Conservation (phyloP, 2,888 invertebrate species). For the Mimumesa dahlbomi region DNA sequence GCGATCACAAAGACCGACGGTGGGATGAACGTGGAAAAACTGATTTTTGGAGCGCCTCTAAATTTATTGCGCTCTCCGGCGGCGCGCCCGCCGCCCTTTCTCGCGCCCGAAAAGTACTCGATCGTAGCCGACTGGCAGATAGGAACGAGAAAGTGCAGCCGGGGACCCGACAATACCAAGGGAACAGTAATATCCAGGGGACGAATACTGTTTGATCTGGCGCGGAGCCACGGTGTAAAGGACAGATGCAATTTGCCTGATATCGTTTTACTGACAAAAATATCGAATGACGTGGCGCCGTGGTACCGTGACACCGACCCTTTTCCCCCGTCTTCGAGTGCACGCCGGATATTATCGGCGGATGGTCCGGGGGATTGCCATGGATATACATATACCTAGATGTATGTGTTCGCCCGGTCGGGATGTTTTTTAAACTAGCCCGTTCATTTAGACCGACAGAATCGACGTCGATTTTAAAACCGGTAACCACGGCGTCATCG, state of each 20-base stretch:
- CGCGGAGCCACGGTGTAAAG: conserved; percentile 70
- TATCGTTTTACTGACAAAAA: conserved; percentile 79
- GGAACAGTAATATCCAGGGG: conserved; percentile 67
- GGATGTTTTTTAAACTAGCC: conserved; percentile 29
- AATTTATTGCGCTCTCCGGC: conserved; percentile 48
- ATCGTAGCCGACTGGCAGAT: conserved; percentile 60
- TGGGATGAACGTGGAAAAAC: conserved; percentile 24
- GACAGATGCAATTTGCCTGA: conserved; percentile 78
- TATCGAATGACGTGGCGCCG: conserved; percentile 73
- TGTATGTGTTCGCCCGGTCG: no score
- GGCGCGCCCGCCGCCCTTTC: conserved; percentile 43
- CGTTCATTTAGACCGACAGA: conserved; percentile 48
- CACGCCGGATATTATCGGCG: conserved; percentile 62
- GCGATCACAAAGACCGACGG: not conserved
- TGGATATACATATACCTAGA: no score
- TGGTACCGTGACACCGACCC: conserved; percentile 58
- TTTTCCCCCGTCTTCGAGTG: conserved; percentile 58
- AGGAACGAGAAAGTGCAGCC: conserved; percentile 59
- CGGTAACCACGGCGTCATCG: conserved; percentile 49
- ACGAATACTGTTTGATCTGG: conserved; percentile 71
- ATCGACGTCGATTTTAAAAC: no score
- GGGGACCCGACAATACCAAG: conserved; percentile 55
- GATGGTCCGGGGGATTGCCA: conserved; percentile 34
- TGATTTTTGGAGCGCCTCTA: conserved; percentile 31
- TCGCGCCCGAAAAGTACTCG: conserved; percentile 59